These are phyloP conservation scores for Gadus chalcogrammus DNA, from an alignment of 2,113 vertebrate species.

Conservation along the genomic window DNA sequence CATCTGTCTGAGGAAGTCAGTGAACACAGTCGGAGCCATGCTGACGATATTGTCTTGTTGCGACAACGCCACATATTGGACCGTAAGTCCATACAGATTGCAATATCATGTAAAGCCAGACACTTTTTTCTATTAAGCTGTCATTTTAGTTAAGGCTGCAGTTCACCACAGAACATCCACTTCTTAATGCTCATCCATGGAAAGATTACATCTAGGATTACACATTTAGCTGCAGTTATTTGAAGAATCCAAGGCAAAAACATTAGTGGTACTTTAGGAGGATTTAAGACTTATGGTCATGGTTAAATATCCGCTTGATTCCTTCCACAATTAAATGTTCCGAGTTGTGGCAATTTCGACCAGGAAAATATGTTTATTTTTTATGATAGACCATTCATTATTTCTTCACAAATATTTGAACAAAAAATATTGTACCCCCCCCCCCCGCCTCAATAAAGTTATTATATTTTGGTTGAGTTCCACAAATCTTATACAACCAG, in stretches of 20 bases:
- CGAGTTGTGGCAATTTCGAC: conserved; percentile 63
- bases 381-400: conserved; percentile 65
- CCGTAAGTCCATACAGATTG: conserved; percentile 38
- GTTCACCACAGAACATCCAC: conserved; percentile 63
- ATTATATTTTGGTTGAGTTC: conserved; percentile 44
- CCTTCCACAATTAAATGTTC: conserved; percentile 74
- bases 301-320: conserved; percentile 74
- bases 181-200: conserved; percentile 72
- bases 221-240: conserved; percentile 72
- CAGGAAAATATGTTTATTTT: conserved; percentile 54
- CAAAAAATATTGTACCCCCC: conserved; percentile 69
- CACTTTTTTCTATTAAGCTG: conserved; percentile 67
- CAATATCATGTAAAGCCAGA: conserved; percentile 56
- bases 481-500: conserved; percentile 41
- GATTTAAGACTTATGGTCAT: conserved; percentile 75
- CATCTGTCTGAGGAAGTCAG: neutral
- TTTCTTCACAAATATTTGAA: conserved; percentile 68
- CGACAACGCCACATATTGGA: conserved; percentile 9
- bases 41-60: conserved; percentile 5
- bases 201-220: conserved; percentile 77
- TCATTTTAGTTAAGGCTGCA: conserved; percentile 73
- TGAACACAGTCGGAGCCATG: neutral
- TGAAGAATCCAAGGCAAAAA: conserved; percentile 70
- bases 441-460: conserved; percentile 34
- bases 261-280: conserved; percentile 73